A percentile compares a stretch with the other conserved stretches of the same genome.
Conservation (phyloP, 2,888 invertebrate species). For the Conomelus anceps region DNA sequence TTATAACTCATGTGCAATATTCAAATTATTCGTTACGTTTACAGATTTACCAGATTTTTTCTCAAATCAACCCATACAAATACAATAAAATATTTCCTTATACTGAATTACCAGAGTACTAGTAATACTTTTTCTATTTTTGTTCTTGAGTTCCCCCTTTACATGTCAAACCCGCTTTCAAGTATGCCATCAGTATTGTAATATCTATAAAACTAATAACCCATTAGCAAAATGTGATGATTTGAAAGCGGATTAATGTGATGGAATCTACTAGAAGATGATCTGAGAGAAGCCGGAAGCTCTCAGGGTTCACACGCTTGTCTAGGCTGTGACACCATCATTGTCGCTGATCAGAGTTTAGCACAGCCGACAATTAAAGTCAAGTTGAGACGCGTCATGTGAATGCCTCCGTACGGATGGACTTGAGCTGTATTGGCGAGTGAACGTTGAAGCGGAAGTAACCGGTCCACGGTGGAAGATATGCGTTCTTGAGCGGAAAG, state of each 20-base stretch:
- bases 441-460: conserved; percentile 8
- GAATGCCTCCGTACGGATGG: neutral
- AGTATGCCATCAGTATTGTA: neutral
- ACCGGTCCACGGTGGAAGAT: neutral
- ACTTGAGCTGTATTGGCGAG: neutral
- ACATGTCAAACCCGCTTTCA: neutral
- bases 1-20: no score
- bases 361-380: neutral
- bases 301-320: neutral
- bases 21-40: no score
- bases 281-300: neutral
- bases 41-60: no score
- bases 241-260: neutral
- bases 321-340: neutral
- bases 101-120: no score
- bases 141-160: neutral
- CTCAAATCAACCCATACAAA: no score
- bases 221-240: neutral
- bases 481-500: conserved; percentile 3
- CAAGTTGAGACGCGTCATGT: neutral
- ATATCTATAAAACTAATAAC: neutral
- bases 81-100: no score
- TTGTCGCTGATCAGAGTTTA: neutral
- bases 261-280: neutral
- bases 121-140: neutral